Percentiles rank a stretch among this genome's conserved stretches.
Evolutionary conservation across 2,113 vertebrate species (phyloP).

Genomic region (Corapipo altera): DNA sequence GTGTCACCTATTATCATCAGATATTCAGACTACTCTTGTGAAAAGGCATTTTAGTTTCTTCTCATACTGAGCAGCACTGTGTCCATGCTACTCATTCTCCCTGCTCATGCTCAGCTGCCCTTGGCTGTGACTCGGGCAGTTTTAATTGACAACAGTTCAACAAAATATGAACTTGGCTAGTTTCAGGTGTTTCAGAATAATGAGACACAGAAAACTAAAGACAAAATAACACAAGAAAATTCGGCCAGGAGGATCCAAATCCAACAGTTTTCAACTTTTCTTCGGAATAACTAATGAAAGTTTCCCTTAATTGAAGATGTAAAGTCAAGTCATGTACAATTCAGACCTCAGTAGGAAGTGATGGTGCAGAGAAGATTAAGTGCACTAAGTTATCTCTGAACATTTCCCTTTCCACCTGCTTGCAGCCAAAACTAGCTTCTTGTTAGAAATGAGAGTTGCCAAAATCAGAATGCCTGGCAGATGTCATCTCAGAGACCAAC

Average conservation of each 20-base stretch:
- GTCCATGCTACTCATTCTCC: not conserved
- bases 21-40: not conserved
- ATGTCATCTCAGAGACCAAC: not conserved
- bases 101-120: not conserved
- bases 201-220: not conserved
- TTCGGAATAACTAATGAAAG: not conserved
- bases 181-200: not conserved
- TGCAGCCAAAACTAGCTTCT: not conserved
- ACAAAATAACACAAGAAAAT: not conserved
- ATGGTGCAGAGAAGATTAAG: not conserved
- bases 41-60: not conserved
- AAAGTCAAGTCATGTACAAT: not conserved
- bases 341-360: not conserved
- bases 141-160: not conserved
- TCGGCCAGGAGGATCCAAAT: not conserved
- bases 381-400: not conserved
- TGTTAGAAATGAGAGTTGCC: not conserved
- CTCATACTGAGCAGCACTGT: not conserved
- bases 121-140: not conserved
- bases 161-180: not conserved
- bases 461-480: not conserved
- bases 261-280: not conserved
- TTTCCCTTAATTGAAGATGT: not conserved
- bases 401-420: not conserved
- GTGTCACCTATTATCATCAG: not conserved